Conservation (phyloP, 2,888 invertebrate genomes). For the Idaea straminata region DNA sequence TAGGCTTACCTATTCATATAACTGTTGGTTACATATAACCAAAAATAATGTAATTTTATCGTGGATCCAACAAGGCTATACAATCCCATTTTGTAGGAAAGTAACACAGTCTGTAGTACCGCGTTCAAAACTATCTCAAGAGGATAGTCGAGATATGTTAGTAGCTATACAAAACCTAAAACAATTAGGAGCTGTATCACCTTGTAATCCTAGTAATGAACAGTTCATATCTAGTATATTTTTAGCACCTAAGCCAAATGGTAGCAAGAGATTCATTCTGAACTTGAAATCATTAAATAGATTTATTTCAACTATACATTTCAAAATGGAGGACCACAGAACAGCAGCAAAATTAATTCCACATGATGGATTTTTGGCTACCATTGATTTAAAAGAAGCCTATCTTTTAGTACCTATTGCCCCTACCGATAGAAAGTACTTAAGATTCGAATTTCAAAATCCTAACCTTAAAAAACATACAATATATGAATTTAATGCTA, state of each 20-base stretch:
- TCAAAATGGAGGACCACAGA: slow-evolving; percentile 32
- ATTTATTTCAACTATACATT: slow-evolving; percentile 21
- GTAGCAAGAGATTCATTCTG: slow-evolving; percentile 10
- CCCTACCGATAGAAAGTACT: slow-evolving; percentile 17
- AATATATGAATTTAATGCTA: slow-evolving; percentile 20
- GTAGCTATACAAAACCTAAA: slow-evolving; percentile 22
- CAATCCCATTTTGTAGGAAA: slow-evolving; percentile 7
- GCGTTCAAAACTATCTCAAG: not conserved
- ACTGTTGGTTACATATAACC: slow-evolving; percentile 24
- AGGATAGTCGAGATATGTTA: slow-evolving; percentile 16
- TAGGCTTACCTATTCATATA: slow-evolving; percentile 16
- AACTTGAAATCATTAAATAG: slow-evolving; percentile 28
- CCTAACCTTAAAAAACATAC: not conserved
- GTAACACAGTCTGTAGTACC: slow-evolving; percentile 8
- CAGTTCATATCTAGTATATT: slow-evolving; percentile 22
- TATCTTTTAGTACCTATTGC: slow-evolving; percentile 25
- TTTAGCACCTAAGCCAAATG: slow-evolving; percentile 14
- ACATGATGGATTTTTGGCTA: slow-evolving; percentile 20
- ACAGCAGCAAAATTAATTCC: slow-evolving; percentile 22
- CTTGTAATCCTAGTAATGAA: slow-evolving; percentile 10
- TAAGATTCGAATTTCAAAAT: slow-evolving; percentile 23
- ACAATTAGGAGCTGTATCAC: slow-evolving; percentile 23
- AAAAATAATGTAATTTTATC: slow-evolving; percentile 15
- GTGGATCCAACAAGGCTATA: slow-evolving; percentile 20
- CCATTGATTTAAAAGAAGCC: slow-evolving; percentile 28